phyloP scores from a whole-genome alignment of 2,113 vertebrate species.

The Rhinopomastus cyanomelas region DNA sequence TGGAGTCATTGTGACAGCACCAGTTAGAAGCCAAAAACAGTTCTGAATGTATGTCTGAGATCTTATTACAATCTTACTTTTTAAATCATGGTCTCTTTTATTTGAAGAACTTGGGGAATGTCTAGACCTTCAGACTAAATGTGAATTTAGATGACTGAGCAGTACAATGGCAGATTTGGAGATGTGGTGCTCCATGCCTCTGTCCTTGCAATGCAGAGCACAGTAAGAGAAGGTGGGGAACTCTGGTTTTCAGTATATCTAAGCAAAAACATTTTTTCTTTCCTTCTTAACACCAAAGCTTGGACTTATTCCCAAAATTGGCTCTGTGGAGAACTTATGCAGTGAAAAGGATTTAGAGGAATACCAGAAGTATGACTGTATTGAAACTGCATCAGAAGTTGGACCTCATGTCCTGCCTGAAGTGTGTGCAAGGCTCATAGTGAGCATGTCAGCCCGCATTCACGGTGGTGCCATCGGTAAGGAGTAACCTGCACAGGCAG shows the following conservation, averaged over 20 bases:
- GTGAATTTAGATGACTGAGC: background rate
- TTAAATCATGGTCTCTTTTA: background rate
- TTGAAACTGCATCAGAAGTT: constrained; percentile 72
- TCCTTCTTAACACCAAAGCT: constrained; percentile 73
- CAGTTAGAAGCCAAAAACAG: background rate
- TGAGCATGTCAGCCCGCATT: constrained; percentile 82
- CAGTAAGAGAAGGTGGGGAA: constrained; percentile 13
- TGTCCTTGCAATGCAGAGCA: background rate
- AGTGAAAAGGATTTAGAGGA: constrained; percentile 74
- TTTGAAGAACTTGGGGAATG: background rate
- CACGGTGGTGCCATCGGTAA: constrained; percentile 81
- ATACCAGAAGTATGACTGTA: constrained; percentile 77
- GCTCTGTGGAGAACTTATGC: constrained; percentile 78
- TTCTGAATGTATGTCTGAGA: background rate
- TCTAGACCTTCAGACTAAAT: constrained; percentile 29
- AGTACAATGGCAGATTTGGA: background rate
- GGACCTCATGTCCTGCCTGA: constrained; percentile 66
- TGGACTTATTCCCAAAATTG: constrained; percentile 81
- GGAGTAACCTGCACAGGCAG: constrained; percentile 24
- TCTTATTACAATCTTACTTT: background rate
- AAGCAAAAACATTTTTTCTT: constrained; percentile 50
- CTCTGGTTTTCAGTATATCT: background rate
- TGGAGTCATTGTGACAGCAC: background rate
- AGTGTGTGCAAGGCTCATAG: constrained; percentile 73
- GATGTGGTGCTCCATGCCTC: background rate